A percentile compares a stretch with the other conserved stretches of the same genome.
Conservation (phyloP, 2,888 invertebrate genomes). For the Napeogenes sylphis region DNA sequence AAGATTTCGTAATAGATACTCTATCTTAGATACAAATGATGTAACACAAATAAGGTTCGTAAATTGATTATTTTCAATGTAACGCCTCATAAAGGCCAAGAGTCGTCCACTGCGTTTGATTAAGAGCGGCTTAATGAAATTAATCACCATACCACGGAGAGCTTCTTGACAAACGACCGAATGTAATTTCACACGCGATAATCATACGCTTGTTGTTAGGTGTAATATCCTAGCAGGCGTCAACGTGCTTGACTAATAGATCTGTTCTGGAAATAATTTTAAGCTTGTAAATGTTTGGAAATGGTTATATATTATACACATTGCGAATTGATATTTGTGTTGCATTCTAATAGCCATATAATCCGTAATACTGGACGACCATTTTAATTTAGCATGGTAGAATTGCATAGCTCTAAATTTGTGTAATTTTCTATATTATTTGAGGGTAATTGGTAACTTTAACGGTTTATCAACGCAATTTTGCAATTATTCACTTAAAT, state of each 20-base stretch:
- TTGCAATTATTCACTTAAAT: constrained; percentile 30
- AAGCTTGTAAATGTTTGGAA: not conserved
- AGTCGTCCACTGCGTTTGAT: constrained; percentile 51
- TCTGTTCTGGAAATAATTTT: not conserved
- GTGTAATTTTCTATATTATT: constrained; percentile 2
- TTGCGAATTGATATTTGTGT: not conserved
- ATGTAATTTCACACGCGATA: constrained; percentile 72
- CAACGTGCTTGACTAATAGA: constrained; percentile 23
- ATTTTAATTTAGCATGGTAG: not conserved
- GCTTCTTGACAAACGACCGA: constrained; percentile 73
- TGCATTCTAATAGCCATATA: not conserved
- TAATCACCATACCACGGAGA: constrained; percentile 70
- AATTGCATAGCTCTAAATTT: not conserved
- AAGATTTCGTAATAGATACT: not conserved
- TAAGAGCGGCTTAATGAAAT: constrained; percentile 72
- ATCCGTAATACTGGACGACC: not conserved
- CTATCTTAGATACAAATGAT: constrained; percentile 3
- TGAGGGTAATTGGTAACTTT: constrained; percentile 21
- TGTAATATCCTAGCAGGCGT: constrained; percentile 27
- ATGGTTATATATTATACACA: not conserved
- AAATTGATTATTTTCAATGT: constrained; percentile 28
- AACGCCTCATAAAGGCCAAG: constrained; percentile 24
- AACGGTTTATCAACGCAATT: constrained; percentile 25
- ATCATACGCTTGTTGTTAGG: constrained; percentile 44
- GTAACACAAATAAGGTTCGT: constrained; percentile 12